phyloP scores from a whole-genome alignment of 2,113 vertebrate genomes.

The Megaceryle maxima region DNA sequence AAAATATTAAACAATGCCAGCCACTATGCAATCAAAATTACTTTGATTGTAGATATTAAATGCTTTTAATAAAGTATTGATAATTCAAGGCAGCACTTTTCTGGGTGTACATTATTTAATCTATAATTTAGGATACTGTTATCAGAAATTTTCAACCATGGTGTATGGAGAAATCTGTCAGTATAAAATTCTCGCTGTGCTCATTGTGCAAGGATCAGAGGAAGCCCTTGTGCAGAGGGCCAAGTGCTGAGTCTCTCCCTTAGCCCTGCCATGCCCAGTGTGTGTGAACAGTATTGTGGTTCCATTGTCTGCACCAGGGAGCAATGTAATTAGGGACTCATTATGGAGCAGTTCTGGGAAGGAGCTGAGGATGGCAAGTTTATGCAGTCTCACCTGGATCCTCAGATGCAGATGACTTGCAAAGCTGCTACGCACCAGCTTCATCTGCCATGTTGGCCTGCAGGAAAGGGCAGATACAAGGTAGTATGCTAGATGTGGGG shows the following conservation, averaged over 20 bases:
- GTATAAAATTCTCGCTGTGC: not conserved
- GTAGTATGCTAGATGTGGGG: not conserved
- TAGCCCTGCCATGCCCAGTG: fast-evolving
- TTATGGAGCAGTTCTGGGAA: not conserved
- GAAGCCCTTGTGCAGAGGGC: not conserved
- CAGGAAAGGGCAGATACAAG: not conserved
- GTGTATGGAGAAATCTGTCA: not conserved
- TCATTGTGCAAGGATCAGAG: not conserved
- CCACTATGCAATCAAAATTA: not conserved
- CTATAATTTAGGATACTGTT: not conserved
- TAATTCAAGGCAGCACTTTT: not conserved
- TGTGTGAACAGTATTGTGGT: fast-evolving
- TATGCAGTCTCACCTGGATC: not conserved
- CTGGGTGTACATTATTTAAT: not conserved
- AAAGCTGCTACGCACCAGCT: not conserved
- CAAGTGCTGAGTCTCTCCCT: not conserved
- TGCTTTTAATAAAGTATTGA: not conserved
- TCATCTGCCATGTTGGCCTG: not conserved
- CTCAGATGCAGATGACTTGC: not conserved
- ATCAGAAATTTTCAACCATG: not conserved
- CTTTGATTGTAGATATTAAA: not conserved
- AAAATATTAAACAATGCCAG: not conserved
- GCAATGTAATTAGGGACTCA: not conserved
- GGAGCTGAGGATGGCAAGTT: not conserved
- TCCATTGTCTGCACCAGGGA: not conserved